These are phyloP conservation scores for Eucera pruinosa DNA, from an alignment of 2,888 invertebrate genomes.

Conservation along the genomic window DNA sequence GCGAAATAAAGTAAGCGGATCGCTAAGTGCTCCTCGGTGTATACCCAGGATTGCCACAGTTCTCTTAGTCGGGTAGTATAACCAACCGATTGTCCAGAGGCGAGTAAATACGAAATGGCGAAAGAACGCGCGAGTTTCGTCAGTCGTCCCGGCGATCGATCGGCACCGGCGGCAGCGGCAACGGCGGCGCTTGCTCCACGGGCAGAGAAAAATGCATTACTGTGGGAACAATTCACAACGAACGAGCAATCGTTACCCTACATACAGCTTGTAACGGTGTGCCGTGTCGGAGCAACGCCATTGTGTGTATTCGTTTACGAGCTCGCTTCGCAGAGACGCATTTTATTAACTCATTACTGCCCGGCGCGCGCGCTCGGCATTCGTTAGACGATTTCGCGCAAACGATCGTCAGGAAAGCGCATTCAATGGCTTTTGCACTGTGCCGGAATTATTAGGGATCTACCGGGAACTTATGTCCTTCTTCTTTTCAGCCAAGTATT, in stretches of 20 bases:
- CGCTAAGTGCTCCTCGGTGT: no score
- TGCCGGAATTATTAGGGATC: no score
- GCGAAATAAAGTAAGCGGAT: no score
- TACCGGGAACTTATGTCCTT: no score
- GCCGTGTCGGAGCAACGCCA: conserved; percentile 11
- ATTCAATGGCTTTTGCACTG: no score
- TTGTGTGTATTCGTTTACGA: conserved; percentile 52
- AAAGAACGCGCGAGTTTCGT: conserved; percentile 67
- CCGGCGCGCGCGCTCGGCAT: conserved; percentile 25
- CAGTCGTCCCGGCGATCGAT: conserved; percentile 65
- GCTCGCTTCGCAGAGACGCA: conserved; percentile 46
- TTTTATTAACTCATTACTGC: conserved; percentile 54
- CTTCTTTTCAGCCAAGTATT: no score
- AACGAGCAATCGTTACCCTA: conserved; percentile 54
- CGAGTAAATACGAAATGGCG: conserved; percentile 61
- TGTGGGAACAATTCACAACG: conserved; percentile 64
- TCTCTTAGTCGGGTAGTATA: conserved; percentile 31
- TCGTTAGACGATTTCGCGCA: not conserved
- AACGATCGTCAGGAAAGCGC: not conserved
- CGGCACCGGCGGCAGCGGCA: conserved; percentile 47
- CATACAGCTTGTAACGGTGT: no score
- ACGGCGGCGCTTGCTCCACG: conserved; percentile 35
- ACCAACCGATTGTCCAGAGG: conserved; percentile 62
- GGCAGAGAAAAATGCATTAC: conserved; percentile 55
- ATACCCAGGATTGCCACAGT: conserved; percentile 51